Evolutionary conservation across 2,113 vertebrate species (phyloP).

Genomic region (Laticauda laticaudata): DNA sequence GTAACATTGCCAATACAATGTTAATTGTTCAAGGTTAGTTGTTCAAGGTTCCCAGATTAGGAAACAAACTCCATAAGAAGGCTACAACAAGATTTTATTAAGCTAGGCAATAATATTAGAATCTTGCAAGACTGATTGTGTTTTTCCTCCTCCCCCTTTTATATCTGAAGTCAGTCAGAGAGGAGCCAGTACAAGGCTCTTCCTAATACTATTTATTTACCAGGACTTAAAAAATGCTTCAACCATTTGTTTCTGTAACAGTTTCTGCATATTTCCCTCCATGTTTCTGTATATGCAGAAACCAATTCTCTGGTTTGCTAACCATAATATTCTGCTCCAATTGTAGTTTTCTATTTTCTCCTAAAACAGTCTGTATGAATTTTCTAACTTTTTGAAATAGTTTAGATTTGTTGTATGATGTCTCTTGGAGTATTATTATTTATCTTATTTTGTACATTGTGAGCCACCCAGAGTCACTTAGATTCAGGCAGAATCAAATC

Average conservation of each 20-base stretch:
- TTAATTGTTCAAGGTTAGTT: background rate
- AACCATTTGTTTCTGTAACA: background rate
- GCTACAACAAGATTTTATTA: background rate
- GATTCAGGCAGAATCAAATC: too few species aligned
- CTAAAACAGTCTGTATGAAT: background rate
- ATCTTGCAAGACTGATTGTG: background rate
- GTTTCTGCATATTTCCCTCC: background rate
- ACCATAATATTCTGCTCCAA: background rate
- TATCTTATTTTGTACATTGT: too few species aligned
- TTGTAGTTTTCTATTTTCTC: background rate
- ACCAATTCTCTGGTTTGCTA: background rate
- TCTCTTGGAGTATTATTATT: too few species aligned
- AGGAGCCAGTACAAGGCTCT: background rate
- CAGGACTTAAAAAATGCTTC: too few species aligned
- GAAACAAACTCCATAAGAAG: background rate
- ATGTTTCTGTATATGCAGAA: background rate
- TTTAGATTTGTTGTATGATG: too few species aligned
- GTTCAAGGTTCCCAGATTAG: background rate
- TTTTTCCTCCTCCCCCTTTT: background rate
- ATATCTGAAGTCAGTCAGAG: background rate
- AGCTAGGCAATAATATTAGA: background rate
- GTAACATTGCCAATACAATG: background rate
- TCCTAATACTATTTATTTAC: too few species aligned
- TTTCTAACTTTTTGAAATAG: too few species aligned
- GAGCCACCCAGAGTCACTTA: too few species aligned